Base-by-base conservation (phyloP, 2,888 invertebrate genomes). In the Frankliniella intonsa region DNA sequence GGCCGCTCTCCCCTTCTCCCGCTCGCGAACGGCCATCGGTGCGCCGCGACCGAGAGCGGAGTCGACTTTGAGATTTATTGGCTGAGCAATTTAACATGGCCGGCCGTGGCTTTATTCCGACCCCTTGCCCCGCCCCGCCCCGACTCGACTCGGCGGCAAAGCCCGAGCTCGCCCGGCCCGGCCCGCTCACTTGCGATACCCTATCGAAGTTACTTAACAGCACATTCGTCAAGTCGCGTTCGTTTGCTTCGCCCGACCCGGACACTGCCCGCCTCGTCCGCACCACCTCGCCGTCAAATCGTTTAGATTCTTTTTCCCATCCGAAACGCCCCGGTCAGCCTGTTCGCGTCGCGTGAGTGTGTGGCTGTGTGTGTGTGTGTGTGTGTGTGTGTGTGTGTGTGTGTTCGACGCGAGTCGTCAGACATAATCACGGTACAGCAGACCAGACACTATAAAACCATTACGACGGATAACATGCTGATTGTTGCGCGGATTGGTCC, bases 361-460 rank as follows among this genome's bases (percentile, higher is more conserved):
- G 69, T 69, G 69, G n/a, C 22, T 69, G 69, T 69, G 65, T 65
- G n/a, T 65, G 65, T 65, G 65, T 65, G 65, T 9, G 69, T 69
- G 69, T 69, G 69, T 69, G 69, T 69, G 69, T 69, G 22, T 22
- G 69, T 69, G 69, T 22, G 69, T 25, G 69, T 76, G 25, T 76
- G 69, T 76, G 69, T 76, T 76, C 69, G 22, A 22, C 69, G 55
- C 55, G 55, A 19, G 55, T 12, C n/a, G 69, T 25, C 22, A 22
- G 25, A 76, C 69, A 76, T 76, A 76, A 76, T 76, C 69, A 76
- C 69, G 25, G 69, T 25, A 76, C 69, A 25, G 22, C 69, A 12
- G 69, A 76, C 69, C 69, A 76, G 69, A 76, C 69, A 76, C 69
- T 76, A 76, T 76, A 76, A 76, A 76, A 76, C 25, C 69, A 76